phyloP scores from a whole-genome alignment of 2,888 invertebrate species.

The Metacarcinus magister region DNA sequence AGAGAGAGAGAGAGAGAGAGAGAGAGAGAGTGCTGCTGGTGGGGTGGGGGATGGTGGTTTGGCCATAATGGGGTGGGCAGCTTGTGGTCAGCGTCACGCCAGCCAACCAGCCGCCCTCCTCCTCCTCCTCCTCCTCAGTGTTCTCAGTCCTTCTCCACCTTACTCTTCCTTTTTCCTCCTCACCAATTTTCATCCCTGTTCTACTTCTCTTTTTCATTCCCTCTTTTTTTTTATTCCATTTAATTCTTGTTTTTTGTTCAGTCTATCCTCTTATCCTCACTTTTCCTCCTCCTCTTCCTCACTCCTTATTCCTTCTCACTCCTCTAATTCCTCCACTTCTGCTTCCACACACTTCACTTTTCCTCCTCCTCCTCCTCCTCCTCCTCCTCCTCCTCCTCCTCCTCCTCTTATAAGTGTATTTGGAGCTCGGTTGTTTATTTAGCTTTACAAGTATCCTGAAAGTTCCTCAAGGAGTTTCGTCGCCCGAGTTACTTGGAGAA shows the following conservation, averaged over 20 bases:
- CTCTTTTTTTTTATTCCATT: neutral
- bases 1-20: conserved; percentile 44
- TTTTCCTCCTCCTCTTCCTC: neutral
- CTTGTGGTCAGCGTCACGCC: neutral
- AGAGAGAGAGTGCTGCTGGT: neutral
- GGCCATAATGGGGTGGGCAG: neutral
- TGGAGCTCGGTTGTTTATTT: neutral
- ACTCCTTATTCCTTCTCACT: neutral
- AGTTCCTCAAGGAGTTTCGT: neutral
- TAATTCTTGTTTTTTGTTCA: neutral
- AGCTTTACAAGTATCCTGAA: neutral
- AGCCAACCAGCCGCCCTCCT: neutral
- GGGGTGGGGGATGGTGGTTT: neutral
- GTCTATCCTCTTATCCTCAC: neutral
- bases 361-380: neutral
- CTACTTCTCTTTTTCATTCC: too few relatives aligned
- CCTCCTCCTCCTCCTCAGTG: neutral
- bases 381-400: neutral
- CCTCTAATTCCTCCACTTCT: neutral
- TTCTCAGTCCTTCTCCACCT: neutral
- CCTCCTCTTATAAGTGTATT: neutral
- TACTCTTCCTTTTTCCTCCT: neutral
- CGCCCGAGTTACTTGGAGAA: neutral
- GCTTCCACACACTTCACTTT: neutral
- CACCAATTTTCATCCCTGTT: neutral